Evolutionary conservation across 1,140 invertebrate genomes (phyloP).

Genomic region (Formica selysi): DNA sequence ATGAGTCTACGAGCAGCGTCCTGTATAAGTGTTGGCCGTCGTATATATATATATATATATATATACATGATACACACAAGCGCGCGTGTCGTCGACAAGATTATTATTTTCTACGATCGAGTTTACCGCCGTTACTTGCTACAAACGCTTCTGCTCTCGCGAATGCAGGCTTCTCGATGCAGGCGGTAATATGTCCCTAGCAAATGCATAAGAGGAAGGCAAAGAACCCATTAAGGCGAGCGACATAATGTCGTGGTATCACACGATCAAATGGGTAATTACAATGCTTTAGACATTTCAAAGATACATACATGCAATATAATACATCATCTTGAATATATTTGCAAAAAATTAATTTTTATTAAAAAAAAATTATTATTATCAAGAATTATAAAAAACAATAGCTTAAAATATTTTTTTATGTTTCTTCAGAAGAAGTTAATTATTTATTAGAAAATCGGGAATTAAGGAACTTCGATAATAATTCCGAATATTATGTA

Average conservation of each 20-base stretch:
- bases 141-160: slow-evolving; percentile 24
- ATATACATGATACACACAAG: slow-evolving; percentile 12
- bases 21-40: background rate
- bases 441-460: background rate
- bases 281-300: background rate
- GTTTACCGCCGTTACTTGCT: slow-evolving; percentile 35
- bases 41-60: background rate
- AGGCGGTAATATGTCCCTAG: background rate
- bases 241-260: background rate
- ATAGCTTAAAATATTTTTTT: background rate
- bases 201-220: background rate
- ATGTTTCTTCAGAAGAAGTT: background rate
- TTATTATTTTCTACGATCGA: slow-evolving; percentile 62
- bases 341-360: background rate
- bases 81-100: slow-evolving; percentile 26
- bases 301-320: background rate
- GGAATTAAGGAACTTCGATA: background rate
- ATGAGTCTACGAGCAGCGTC: slow-evolving; percentile 15
- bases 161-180: slow-evolving; percentile 29
- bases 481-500: background rate
- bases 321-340: background rate
- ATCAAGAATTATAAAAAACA: no score
- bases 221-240: slow-evolving; percentile 35
- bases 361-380: no score
- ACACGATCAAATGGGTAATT: background rate